These are phyloP conservation scores for Trachelus troglodyta DNA, from an alignment of 2,888 invertebrate species.

Conservation along the genomic window DNA sequence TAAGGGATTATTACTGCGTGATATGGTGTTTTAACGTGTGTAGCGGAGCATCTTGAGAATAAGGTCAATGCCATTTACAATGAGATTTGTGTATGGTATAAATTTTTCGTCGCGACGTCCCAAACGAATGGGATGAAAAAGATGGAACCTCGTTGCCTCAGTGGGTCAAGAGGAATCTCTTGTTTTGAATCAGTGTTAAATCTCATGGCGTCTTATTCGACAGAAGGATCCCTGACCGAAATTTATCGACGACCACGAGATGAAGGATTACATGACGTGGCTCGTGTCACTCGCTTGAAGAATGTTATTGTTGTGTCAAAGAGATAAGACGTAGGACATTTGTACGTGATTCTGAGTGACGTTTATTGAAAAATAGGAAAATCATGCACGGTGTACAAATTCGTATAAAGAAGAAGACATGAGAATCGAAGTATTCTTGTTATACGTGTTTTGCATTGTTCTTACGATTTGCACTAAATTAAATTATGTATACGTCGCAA, in stretches of 20 bases:
- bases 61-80: neutral
- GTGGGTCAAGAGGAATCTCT: conserved; percentile 6
- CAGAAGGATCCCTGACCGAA: conserved; percentile 29
- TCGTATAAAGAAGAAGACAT: too few species aligned
- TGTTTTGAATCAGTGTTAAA: neutral
- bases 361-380: neutral
- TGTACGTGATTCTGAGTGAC: neutral
- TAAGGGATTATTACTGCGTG: neutral
- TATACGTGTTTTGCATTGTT: neutral
- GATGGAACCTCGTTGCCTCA: neutral
- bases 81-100: neutral
- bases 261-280: neutral
- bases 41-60: neutral
- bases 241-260: conserved; percentile 17
- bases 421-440: too few species aligned
- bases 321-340: neutral
- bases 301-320: neutral
- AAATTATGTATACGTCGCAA: neutral
- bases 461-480: neutral
- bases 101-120: neutral
- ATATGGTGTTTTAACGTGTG: neutral
- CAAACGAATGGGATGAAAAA: neutral
- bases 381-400: neutral
- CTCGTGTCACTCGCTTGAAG: neutral
- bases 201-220: neutral